Evolutionary conservation across 2,797 vertebrate species (phyloP).

Genomic region (Ceyx erithaca): DNA sequence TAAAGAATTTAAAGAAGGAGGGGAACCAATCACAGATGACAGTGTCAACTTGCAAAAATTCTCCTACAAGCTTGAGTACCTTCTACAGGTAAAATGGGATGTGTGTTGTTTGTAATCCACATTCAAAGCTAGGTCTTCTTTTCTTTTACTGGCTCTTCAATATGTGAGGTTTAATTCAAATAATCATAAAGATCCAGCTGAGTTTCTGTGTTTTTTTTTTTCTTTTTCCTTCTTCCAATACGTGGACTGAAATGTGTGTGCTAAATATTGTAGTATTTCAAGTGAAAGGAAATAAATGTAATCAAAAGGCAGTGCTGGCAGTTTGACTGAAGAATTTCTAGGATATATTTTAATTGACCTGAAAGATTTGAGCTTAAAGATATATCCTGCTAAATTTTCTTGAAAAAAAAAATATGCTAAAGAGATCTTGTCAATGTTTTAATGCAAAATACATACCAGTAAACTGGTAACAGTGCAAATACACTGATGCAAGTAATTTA

Average conservation of each 20-base stretch:
- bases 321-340: neutral
- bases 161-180: neutral
- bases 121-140: neutral
- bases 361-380: neutral
- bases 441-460: neutral
- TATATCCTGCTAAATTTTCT: neutral
- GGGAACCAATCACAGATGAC: conserved; percentile 94
- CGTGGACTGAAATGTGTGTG: neutral
- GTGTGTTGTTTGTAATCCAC: neutral
- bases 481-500: neutral
- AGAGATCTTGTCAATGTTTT: neutral
- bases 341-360: neutral
- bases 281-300: neutral
- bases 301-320: neutral
- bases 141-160: neutral
- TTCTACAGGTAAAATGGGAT: conserved; percentile 87
- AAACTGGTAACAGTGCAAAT: neutral
- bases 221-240: neutral
- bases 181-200: neutral
- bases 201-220: neutral
- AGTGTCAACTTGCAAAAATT: conserved; percentile 93
- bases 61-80: conserved; percentile 95
- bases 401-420: neutral
- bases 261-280: neutral
- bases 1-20: conserved; percentile 90